Evolutionary conservation across 1,140 invertebrate genomes (phyloP), one percentile per base, ranked within the genome.

Genomic region (Neodiprion fabricii): DNA sequence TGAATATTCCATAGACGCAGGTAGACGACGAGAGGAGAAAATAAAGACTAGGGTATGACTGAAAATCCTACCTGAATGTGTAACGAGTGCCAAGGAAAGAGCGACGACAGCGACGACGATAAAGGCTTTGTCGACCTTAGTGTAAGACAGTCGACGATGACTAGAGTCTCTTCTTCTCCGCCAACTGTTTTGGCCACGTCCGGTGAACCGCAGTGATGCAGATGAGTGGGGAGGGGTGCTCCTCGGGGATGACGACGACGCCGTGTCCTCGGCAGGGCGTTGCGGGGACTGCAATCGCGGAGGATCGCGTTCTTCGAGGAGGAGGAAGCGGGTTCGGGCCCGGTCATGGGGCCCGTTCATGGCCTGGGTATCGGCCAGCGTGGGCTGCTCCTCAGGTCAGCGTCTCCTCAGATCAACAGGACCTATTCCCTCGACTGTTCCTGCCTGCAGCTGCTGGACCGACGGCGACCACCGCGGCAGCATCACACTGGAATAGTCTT

Each of bases 301-400:
- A 40, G 28, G 28, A 40, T 40, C 28, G 28, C 28, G 28, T 40
- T 40, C 28, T 40, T 40, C 28, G 28, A 40, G 28, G 28, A 40
- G 28, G 28, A 40, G 28, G 28, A 40, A 40, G 28, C 28, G 53
- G 53, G 53, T 61, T 7, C 53, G 53, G 53, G 53, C 53, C 53
- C 53, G 53, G 53, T 11, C 53, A n/a, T 61, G 11, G 53, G 53
- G 53, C 53, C 53, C 53, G 53, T 61, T 61, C 53, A 61, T 61
- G 53, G 53, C 53, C 53, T 61, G 53, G 53, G 11, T 61, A 61
- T 61, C 53, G 53, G 53, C 53, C 53, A 61, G 53, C 53, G 53
- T 61, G 53, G 11, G 11, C 11, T 12, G n/a, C 53, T 11, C 53
- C 53, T 61, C n/a, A 61, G 53, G 53, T 61, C 53, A 61, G 53